Evolutionary conservation across 2,797 vertebrate species (phyloP).

Genomic region (Dermochelys coriacea): DNA sequence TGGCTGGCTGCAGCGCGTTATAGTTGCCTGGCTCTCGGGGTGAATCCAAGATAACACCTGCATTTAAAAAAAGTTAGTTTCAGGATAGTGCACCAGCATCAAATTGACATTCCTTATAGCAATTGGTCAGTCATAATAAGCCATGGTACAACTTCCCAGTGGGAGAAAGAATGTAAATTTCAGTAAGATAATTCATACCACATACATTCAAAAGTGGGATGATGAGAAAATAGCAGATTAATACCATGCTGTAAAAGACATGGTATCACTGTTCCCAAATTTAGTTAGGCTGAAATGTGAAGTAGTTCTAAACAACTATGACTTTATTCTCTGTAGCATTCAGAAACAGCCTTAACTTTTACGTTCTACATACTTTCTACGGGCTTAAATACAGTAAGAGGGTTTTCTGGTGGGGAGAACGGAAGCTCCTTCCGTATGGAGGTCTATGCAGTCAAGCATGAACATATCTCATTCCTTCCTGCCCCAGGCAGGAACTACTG

Average conservation of each 20-base stretch:
- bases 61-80: conserved; percentile 19
- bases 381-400: not conserved
- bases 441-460: not conserved
- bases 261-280: not conserved
- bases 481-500: not conserved
- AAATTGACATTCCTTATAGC: not conserved
- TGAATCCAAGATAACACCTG: conserved; percentile 98
- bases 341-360: not conserved
- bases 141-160: not conserved
- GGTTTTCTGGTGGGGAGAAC: not conserved
- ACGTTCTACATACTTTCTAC: not conserved
- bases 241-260: not conserved
- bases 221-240: not conserved
- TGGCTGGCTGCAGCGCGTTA: conserved; percentile 94
- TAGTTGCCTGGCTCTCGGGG: conserved; percentile 95
- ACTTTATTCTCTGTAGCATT: not conserved
- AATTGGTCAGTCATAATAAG: not conserved
- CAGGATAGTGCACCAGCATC: not conserved
- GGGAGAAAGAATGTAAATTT: not conserved
- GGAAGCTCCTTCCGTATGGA: not conserved
- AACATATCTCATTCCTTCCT: too few species aligned
- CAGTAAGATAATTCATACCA: not conserved
- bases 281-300: not conserved
- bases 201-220: not conserved
- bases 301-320: not conserved